Base-by-base conservation (phyloP, 1,140 invertebrate species). In the Caenorhabditis remanei region DNA sequence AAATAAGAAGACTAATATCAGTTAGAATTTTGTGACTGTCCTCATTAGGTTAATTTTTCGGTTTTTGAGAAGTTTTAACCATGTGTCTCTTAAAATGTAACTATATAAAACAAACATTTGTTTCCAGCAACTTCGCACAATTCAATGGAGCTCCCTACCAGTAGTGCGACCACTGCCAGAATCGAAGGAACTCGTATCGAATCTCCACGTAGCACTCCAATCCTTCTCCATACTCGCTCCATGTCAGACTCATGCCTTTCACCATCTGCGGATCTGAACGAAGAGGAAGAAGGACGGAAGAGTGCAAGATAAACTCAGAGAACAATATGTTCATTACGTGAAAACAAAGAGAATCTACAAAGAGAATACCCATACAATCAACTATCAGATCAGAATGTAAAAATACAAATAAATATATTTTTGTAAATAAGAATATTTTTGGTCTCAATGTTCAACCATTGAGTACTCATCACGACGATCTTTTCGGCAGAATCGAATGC, bases 381-480 rank as follows among this genome's bases (percentile, higher is more conserved):
- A 53, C 50, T 14, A 53, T 79, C 43, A 79, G 71, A 79, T 79
- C 71, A 79, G 21, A 79, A 7, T 13, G 50, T 14, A 53, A 19
- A 32, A 71, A 43, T 46, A 7, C 41, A 46, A 46, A 71, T 43
- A 71, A 5, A 71, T 16, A 46, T 43, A 71, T 19, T 32, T 32
- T 63, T 71, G 24, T n/a, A 43, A 32, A 16, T 41, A 16, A 43
- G 13, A 61, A 61, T 61, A 4, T 43, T 43, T 43, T 0, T 65
- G 7, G 21, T 13, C 40, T 71, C 16, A 79, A 24, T 79, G 46
- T 0, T 79, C 46, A 48, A 79, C 71, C 71, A 79, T 50, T 8
- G 71, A 79, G n/a, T 79, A 79, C n/a, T 79, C 71, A 11, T 79
- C 71, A 50, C 71, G 71, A 79, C 71, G 71, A 79, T 79, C 46